phyloP scores from a whole-genome alignment of 1,140 invertebrate species.

The Stenopsyche tienmushanensis region DNA sequence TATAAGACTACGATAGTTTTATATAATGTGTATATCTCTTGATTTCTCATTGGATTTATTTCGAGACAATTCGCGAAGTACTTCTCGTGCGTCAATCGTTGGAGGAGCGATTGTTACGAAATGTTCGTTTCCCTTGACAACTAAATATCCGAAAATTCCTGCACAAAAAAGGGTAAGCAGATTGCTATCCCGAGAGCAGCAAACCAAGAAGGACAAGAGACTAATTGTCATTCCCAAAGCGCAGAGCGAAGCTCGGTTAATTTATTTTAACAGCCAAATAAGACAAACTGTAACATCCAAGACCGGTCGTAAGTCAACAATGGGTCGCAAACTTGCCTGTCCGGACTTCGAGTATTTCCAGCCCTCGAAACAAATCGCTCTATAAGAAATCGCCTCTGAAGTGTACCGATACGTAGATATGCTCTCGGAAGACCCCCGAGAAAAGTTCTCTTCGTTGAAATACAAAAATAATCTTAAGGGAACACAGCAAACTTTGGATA shows the following conservation, averaged over 20 bases:
- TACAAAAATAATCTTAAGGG: not conserved
- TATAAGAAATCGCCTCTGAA: not conserved
- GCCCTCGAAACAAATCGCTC: not conserved
- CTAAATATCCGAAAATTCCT: no score
- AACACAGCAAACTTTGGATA: not conserved
- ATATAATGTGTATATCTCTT: no score
- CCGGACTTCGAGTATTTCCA: not conserved
- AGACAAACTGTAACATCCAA: slow-evolving; percentile 36
- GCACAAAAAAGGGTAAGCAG: slow-evolving; percentile 7
- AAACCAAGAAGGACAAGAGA: slow-evolving; percentile 12
- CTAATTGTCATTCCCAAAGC: slow-evolving; percentile 35
- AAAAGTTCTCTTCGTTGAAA: not conserved
- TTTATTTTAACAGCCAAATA: slow-evolving; percentile 38
- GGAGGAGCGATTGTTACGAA: no score
- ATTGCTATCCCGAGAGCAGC: not conserved
- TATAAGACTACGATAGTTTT: no score
- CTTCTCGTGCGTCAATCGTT: no score
- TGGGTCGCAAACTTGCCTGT: slow-evolving; percentile 19
- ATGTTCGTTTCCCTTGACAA: no score
- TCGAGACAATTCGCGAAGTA: no score
- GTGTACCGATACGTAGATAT: not conserved
- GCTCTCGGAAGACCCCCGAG: not conserved
- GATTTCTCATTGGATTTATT: no score
- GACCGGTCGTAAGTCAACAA: slow-evolving; percentile 29
- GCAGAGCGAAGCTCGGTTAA: slow-evolving; percentile 28